These are phyloP conservation scores for Synanthedon vespiformis DNA, from an alignment of 2,888 invertebrate genomes.

Conservation along the genomic window DNA sequence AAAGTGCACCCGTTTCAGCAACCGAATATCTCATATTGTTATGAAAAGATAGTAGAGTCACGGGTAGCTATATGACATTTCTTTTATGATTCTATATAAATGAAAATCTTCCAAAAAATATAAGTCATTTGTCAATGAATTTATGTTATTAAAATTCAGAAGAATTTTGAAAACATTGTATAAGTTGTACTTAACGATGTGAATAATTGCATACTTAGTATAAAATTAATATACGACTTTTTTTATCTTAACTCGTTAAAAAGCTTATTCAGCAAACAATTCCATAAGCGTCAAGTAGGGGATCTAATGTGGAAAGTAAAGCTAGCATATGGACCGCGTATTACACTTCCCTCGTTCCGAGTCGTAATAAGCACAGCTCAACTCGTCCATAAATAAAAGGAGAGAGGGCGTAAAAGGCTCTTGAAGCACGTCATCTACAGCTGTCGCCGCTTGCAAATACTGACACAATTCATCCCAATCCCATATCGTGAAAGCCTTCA, in stretches of 20 bases:
- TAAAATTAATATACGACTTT: neutral
- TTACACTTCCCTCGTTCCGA: conserved; percentile 42
- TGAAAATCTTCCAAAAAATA: too few species aligned
- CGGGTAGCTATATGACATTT: neutral
- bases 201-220: neutral
- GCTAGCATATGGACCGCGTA: conserved; percentile 33
- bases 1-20: too few species aligned
- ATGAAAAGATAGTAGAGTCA: too few species aligned
- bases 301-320: conserved; percentile 34
- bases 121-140: too few species aligned
- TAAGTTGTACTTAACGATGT: neutral
- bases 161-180: too few species aligned
- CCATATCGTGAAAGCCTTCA: conserved; percentile 22
- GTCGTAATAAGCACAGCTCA: conserved; percentile 57
- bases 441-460: conserved; percentile 39
- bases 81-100: neutral
- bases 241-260: neutral
- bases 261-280: conserved; percentile 19
- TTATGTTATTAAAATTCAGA: too few species aligned
- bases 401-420: conserved; percentile 43
- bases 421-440: conserved; percentile 51
- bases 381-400: conserved; percentile 62
- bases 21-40: too few species aligned
- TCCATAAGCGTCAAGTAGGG: conserved; percentile 42
- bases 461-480: conserved; percentile 27